These are phyloP conservation scores for Anorthoa munda DNA, from an alignment of 2,888 invertebrate species.

Conservation along the genomic window DNA sequence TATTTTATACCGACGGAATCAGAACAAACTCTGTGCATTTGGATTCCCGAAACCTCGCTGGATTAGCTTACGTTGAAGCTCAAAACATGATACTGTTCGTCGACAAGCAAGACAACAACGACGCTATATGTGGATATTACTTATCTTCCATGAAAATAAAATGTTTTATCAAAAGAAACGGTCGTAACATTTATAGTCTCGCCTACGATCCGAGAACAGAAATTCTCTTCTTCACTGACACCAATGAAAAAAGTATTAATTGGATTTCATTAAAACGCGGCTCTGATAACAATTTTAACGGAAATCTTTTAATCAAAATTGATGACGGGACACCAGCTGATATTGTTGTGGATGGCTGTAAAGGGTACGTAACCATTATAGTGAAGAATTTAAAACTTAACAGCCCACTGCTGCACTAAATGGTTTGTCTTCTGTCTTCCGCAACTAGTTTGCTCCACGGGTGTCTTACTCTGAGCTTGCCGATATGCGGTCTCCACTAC, in stretches of 20 bases:
- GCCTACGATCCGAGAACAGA: neutral
- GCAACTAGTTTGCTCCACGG: no score
- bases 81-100: neutral
- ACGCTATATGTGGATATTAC: neutral
- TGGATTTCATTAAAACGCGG: constrained; percentile 1
- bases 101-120: neutral
- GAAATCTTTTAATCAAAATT: constrained; percentile 1
- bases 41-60: neutral
- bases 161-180: neutral
- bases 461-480: no score
- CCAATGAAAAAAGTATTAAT: constrained; percentile 3
- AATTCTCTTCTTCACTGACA: constrained; percentile 3
- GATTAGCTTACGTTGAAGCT: neutral
- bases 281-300: neutral
- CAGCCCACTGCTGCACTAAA: no score
- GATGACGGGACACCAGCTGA: neutral
- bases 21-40: neutral
- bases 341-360: neutral
- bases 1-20: neutral
- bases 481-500: no score
- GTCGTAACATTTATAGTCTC: constrained; percentile 2
- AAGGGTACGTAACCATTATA: neutral
- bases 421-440: no score
- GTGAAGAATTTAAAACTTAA: no score
- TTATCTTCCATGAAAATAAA: neutral